A percentile compares a stretch with the other conserved stretches of the same genome.
Evolutionary conservation across 2,888 invertebrate genomes (phyloP).

Genomic region (Idaea straminata): DNA sequence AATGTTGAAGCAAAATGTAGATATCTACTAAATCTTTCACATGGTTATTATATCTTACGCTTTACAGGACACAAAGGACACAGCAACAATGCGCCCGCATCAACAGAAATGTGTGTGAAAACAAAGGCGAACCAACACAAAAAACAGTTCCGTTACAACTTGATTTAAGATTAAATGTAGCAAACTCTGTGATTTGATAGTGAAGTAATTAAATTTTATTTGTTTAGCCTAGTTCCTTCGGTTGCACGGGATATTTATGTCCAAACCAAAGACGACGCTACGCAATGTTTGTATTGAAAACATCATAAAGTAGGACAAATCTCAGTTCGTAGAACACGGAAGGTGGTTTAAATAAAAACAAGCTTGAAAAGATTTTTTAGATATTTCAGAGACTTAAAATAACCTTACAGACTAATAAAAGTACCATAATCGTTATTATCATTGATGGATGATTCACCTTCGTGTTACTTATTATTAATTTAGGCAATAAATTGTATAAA

Average conservation of each 20-base stretch:
- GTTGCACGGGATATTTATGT: conserved; percentile 65
- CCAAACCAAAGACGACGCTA: conserved; percentile 37
- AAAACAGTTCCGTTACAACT: conserved; percentile 34
- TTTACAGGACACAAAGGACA: conserved; percentile 46
- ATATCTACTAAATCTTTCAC: not conserved
- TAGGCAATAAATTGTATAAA: not conserved
- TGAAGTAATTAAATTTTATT: conserved; percentile 54
- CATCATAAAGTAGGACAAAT: conserved; percentile 56
- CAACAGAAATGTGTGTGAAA: conserved; percentile 43
- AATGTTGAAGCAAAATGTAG: not conserved
- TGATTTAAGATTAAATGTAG: conserved; percentile 25
- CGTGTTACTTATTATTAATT: not conserved
- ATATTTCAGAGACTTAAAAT: conserved; percentile 35
- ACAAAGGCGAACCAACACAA: conserved; percentile 42
- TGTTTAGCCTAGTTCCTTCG: conserved; percentile 59
- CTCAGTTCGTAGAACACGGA: conserved; percentile 34
- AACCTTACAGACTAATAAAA: conserved; percentile 11
- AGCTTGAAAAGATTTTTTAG: conserved; percentile 9
- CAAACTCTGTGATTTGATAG: conserved; percentile 39
- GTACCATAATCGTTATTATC: conserved; percentile 7
- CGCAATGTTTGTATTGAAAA: conserved; percentile 66
- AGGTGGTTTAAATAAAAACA: conserved; percentile 46
- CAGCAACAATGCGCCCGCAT: conserved; percentile 66
- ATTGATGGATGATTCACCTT: not conserved
- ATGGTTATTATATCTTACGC: conserved; percentile 25